Evolutionary conservation across 2,797 vertebrate genomes (phyloP).

Genomic region (Staurois parvus): DNA sequence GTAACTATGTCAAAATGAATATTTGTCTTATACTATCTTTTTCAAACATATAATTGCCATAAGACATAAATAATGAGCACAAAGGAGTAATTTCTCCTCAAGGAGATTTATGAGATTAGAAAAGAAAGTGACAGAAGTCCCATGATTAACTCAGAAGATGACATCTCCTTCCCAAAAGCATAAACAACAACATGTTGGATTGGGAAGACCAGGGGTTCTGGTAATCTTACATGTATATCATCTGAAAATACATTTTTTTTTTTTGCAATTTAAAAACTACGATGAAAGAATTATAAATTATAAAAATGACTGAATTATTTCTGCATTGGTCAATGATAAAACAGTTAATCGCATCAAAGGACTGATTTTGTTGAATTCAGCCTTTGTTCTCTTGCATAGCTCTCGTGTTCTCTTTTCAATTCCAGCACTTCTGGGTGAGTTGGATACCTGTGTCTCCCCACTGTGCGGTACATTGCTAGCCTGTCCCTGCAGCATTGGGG

Average conservation of each 20-base stretch:
- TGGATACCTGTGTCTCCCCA: too few species aligned
- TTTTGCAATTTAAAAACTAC: neutral
- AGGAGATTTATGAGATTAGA: constrained; percentile 53
- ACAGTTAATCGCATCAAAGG: too few species aligned
- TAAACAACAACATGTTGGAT: constrained; percentile 52
- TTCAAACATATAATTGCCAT: constrained; percentile 45
- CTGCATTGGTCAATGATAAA: too few species aligned
- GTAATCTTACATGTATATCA: neutral
- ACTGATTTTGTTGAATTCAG: too few species aligned
- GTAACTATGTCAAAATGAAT: constrained; percentile 26
- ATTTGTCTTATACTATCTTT: constrained; percentile 22
- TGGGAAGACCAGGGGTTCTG: constrained; percentile 6
- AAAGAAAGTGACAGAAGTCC: constrained; percentile 57
- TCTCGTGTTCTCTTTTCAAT: too few species aligned
- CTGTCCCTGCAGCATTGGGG: too few species aligned
- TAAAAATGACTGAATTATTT: too few species aligned
- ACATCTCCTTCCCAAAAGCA: constrained; percentile 58
- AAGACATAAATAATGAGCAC: constrained; percentile 55
- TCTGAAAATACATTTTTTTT: neutral
- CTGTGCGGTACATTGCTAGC: too few species aligned
- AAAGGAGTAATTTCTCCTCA: constrained; percentile 40
- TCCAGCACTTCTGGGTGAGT: too few species aligned
- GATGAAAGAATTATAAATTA: neutral
- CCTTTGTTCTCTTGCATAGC: too few species aligned
- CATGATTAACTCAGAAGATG: constrained; percentile 48